A percentile compares a stretch with the other conserved stretches of the same genome.
phyloP scores from a whole-genome alignment of 1,140 invertebrate species.

The Scaptomyza graminum region DNA sequence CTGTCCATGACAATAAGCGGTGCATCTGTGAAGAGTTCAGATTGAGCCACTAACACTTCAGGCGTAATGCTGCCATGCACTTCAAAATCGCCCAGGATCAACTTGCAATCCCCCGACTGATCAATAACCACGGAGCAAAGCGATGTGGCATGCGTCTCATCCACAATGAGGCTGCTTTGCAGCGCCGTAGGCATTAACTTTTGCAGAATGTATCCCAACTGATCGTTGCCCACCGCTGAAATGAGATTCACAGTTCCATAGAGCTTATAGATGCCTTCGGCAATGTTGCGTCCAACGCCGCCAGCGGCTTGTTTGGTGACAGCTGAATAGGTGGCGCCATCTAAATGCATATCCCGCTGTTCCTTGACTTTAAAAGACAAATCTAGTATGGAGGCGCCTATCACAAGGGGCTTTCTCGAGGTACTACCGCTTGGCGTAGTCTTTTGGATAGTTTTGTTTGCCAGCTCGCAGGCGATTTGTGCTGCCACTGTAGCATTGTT shows the following conservation, averaged over 20 bases:
- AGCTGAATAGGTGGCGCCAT: constrained; percentile 91
- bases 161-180: constrained; percentile 75
- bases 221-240: constrained; percentile 92
- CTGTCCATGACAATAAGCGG: constrained; percentile 92
- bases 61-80: constrained; percentile 89
- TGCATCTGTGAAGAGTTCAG: constrained; percentile 85
- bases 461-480: constrained; percentile 88
- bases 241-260: constrained; percentile 88
- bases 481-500: constrained; percentile 95
- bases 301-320: constrained; percentile 88
- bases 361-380: constrained; percentile 63
- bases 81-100: constrained; percentile 93
- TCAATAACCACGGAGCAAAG: constrained; percentile 91
- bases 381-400: constrained; percentile 78
- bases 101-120: constrained; percentile 89
- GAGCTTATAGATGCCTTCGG: constrained; percentile 91
- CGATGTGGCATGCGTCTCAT: constrained; percentile 86
- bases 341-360: constrained; percentile 85
- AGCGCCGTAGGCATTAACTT: constrained; percentile 78
- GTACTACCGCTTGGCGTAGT: background rate
- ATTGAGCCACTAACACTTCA: constrained; percentile 85
- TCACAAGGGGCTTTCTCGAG: constrained; percentile 53
- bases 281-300: constrained; percentile 96
- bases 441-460: constrained; percentile 83
- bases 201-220: constrained; percentile 84